Evolutionary conservation across 2,888 invertebrate species (phyloP).

Genomic region (Pseudolycoriella hygida): DNA sequence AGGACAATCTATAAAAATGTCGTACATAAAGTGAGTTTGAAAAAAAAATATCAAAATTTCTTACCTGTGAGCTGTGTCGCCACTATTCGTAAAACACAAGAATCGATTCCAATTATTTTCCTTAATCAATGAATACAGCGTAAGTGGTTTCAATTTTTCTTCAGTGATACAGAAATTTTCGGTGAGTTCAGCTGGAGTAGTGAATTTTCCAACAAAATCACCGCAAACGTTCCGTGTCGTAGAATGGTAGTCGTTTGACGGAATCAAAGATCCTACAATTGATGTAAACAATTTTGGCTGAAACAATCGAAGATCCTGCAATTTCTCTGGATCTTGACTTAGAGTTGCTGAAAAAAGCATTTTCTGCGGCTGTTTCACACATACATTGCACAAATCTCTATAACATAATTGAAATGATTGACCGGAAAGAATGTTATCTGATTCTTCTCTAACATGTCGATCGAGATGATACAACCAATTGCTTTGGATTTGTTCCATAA

Average conservation of each 20-base stretch:
- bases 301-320: conserved; percentile 75
- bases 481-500: conserved; percentile 79
- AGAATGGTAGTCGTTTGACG: not conserved
- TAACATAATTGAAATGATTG: conserved; percentile 22
- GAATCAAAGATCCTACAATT: conserved; percentile 25
- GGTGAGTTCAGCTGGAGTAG: conserved; percentile 59
- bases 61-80: conserved; percentile 49
- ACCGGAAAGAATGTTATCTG: conserved; percentile 34
- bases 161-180: conserved; percentile 50
- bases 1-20: conserved; percentile 16
- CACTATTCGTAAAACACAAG: conserved; percentile 79
- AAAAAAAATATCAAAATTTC: not conserved
- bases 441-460: conserved; percentile 36
- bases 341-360: conserved; percentile 94
- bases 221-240: conserved; percentile 18
- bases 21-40: conserved; percentile 3
- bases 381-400: conserved; percentile 17
- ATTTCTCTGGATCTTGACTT: conserved; percentile 89
- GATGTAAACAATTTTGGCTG: conserved; percentile 84
- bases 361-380: conserved; percentile 51
- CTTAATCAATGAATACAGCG: conserved; percentile 52
- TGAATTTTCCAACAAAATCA: conserved; percentile 56
- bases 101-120: conserved; percentile 52
- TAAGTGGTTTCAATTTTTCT: conserved; percentile 58
- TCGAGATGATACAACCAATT: conserved; percentile 80